Base-by-base conservation (phyloP, 2,797 vertebrate genomes). In the Danio jaintianensis region DNA sequence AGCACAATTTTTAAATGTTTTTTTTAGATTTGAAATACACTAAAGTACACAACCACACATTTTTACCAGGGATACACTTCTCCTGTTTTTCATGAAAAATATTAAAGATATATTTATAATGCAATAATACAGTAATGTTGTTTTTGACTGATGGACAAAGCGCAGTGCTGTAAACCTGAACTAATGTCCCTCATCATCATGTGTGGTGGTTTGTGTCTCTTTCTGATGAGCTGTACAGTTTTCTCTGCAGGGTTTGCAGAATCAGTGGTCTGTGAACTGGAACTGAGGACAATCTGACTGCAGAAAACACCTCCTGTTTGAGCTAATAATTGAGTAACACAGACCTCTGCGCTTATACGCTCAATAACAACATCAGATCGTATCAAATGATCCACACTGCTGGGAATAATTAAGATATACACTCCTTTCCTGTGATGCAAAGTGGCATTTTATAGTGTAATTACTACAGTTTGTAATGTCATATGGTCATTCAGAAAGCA, bases 201-300 rank as follows among this genome's bases (percentile, higher is more conserved):
- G 29, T 29, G 29, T 43, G 70, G 55, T 7, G 55, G 18, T 18
- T 55, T 53, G 42, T 70, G 70, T 69, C 75, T 69, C 13, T 74
- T 73, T 78, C 10, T 80, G 62, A 79, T 82, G 76, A 84, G 20
- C 59, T 59, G 4, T 75, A 36, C 56, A 50, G 72, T 73, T 81
- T n/a, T 52, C 47, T 69, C 38, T 82, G 82, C 73, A 84, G 64
- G 2, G 52, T 64, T 64, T 18, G 76, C 73, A 74, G 80, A 84
- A 84, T 66, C 82, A 61, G 47, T 82, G 62, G 42, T 29, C 73
- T n/a, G 29, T 80, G 45, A 70, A 72, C 76, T 66, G 69, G 72
- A 84, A 69, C 73, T 56, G 36, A 83, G 68, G 68, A 59, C 64
- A 55, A 78, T 61, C 20, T 43, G 22, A 66, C 67, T 48, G 62